phyloP scores from a whole-genome alignment of 2,888 invertebrate genomes.

The Netelia virgata region DNA sequence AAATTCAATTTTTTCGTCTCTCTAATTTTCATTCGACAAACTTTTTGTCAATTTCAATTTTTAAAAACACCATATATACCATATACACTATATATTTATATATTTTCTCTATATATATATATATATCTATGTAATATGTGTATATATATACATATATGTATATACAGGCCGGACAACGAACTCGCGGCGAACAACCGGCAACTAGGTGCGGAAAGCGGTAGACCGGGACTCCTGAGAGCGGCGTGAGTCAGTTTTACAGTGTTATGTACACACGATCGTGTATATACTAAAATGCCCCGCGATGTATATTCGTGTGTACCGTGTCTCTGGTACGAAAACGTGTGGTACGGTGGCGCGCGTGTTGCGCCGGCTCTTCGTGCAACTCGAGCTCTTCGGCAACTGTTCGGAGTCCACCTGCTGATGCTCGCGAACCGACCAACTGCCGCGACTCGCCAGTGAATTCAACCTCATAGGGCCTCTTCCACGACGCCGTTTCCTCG shows the following conservation, averaged over 20 bases:
- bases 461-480: slow-evolving; percentile 72
- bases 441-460: slow-evolving; percentile 72
- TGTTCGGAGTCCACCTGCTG: slow-evolving; percentile 71
- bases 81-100: no score
- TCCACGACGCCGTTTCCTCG: slow-evolving; percentile 52
- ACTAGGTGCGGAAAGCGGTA: slow-evolving; percentile 74
- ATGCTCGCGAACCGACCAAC: slow-evolving; percentile 73
- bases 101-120: not conserved
- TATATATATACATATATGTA: not conserved
- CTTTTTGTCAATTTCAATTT: slow-evolving; percentile 14
- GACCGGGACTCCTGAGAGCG: slow-evolving; percentile 73
- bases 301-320: not conserved
- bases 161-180: slow-evolving; percentile 81
- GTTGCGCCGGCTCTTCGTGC: slow-evolving; percentile 38
- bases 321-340: not conserved
- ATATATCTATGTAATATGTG: not conserved
- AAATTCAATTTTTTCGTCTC: not conserved
- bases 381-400: slow-evolving; percentile 28
- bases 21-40: not conserved
- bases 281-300: not conserved
- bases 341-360: slow-evolving; percentile 23
- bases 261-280: not conserved
- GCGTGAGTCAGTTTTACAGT: slow-evolving; percentile 34
- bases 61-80: not conserved
- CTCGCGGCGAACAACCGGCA: slow-evolving; percentile 78